phyloP scores from a whole-genome alignment of 2,888 invertebrate genomes.

The Tupiocoris notatus region DNA sequence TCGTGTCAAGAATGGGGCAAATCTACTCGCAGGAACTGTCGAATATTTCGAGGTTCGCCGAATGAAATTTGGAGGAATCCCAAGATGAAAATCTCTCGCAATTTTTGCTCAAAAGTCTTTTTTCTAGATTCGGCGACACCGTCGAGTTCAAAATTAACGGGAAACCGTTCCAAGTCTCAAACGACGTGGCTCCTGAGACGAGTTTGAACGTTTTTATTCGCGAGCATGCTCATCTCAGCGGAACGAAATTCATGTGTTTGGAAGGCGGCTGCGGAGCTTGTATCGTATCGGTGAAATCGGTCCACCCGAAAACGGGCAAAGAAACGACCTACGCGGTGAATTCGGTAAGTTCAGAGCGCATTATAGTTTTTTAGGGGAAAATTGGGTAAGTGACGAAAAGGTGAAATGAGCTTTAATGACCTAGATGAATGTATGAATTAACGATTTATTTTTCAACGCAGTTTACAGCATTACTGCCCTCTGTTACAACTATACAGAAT shows the following conservation, averaged over 20 bases:
- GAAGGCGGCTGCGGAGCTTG: constrained; percentile 75
- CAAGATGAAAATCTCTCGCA: neutral
- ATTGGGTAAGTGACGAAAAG: no score
- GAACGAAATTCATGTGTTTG: constrained; percentile 70
- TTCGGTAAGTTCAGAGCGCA: no score
- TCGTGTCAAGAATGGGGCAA: neutral
- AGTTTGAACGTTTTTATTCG: constrained; percentile 65
- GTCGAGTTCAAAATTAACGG: constrained; percentile 37
- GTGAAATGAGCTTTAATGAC: no score
- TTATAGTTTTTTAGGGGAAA: no score
- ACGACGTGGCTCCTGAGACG: constrained; percentile 56
- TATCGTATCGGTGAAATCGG: constrained; percentile 53
- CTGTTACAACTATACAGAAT: no score
- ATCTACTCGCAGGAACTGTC: neutral
- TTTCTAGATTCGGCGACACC: constrained; percentile 13
- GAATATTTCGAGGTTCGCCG: neutral
- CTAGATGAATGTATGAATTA: no score
- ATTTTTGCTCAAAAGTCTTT: neutral
- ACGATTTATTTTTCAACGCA: no score
- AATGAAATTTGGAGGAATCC: no score
- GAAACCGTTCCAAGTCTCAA: constrained; percentile 27
- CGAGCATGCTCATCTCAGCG: constrained; percentile 61
- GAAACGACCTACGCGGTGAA: constrained; percentile 47
- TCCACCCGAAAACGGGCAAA: constrained; percentile 45
- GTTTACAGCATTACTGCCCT: no score